Conservation (phyloP, 2,888 invertebrate species). For the Helobdella robusta region DNA sequence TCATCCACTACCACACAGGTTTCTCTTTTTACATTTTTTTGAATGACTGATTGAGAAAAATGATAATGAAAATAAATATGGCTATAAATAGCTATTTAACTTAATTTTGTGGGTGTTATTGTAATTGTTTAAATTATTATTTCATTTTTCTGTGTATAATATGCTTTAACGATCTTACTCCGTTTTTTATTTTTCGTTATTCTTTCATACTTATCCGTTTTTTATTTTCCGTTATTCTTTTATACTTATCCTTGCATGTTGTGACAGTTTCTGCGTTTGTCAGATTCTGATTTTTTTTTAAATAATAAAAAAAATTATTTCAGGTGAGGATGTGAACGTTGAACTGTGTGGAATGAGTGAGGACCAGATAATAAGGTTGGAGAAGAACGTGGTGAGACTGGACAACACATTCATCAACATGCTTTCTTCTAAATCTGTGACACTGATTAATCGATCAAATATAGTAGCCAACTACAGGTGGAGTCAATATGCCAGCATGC, state of each 20-base stretch:
- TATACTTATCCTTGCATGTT: no score
- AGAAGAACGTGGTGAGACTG: conserved; percentile 47
- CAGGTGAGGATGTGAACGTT: conserved; percentile 47
- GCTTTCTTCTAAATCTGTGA: conserved; percentile 47
- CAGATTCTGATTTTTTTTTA: neutral
- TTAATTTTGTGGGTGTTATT: no score
- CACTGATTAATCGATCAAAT: conserved; percentile 46
- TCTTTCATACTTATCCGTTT: no score
- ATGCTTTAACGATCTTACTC: no score
- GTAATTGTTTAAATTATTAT: no score
- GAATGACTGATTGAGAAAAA: neutral
- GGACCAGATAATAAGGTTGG: conserved; percentile 47
- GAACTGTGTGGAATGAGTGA: conserved; percentile 46
- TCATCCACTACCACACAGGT: conserved; percentile 48
- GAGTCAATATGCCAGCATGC: conserved; percentile 46
- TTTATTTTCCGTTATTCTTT: no score
- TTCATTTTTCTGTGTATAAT: no score
- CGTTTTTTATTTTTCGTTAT: no score
- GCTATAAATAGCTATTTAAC: neutral
- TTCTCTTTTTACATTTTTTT: conserved; percentile 13
- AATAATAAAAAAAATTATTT: neutral
- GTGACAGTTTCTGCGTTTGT: no score
- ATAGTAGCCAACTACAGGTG: conserved; percentile 49
- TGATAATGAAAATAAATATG: neutral
- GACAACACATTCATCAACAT: conserved; percentile 49